Evolutionary conservation across 2,888 invertebrate species (phyloP).

Genomic region (Phalera bucephala): DNA sequence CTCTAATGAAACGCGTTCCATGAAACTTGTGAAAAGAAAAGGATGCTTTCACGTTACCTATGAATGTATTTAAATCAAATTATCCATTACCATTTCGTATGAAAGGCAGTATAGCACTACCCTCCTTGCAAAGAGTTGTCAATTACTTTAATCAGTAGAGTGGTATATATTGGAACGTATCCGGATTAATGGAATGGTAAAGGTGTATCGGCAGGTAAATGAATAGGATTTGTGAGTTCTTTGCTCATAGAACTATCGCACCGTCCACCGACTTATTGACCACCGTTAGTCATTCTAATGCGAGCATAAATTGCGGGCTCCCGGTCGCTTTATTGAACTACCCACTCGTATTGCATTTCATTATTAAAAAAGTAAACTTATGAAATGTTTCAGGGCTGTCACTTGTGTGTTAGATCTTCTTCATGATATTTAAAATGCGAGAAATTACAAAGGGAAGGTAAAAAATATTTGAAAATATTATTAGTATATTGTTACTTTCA

Average conservation of each 20-base stretch:
- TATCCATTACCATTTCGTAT: background rate
- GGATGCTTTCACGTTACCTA: too few species aligned
- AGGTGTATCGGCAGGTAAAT: slow-evolving; percentile 25
- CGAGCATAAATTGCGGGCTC: slow-evolving; percentile 63
- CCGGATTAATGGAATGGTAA: slow-evolving; percentile 9
- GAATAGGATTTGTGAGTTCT: slow-evolving; percentile 22
- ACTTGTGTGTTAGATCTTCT: background rate
- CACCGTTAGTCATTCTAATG: slow-evolving; percentile 70
- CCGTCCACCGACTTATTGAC: slow-evolving; percentile 60
- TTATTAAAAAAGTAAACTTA: slow-evolving; percentile 68
- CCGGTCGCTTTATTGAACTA: slow-evolving; percentile 61
- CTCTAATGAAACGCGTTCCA: too few species aligned
- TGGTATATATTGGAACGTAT: background rate
- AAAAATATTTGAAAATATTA: too few species aligned
- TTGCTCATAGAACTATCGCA: slow-evolving; percentile 41
- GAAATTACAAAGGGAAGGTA: too few species aligned
- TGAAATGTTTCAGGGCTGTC: slow-evolving; percentile 42
- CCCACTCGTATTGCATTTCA: slow-evolving; percentile 65
- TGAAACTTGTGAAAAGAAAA: too few species aligned
- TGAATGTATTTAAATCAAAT: background rate
- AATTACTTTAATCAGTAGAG: slow-evolving; percentile 3
- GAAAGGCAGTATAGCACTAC: background rate
- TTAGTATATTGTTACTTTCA: too few species aligned
- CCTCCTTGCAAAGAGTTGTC: slow-evolving; percentile 1
- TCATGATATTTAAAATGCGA: too few species aligned